Evolutionary conservation across 2,113 vertebrate species (phyloP).

Genomic region (Oreochromis niloticus): DNA sequence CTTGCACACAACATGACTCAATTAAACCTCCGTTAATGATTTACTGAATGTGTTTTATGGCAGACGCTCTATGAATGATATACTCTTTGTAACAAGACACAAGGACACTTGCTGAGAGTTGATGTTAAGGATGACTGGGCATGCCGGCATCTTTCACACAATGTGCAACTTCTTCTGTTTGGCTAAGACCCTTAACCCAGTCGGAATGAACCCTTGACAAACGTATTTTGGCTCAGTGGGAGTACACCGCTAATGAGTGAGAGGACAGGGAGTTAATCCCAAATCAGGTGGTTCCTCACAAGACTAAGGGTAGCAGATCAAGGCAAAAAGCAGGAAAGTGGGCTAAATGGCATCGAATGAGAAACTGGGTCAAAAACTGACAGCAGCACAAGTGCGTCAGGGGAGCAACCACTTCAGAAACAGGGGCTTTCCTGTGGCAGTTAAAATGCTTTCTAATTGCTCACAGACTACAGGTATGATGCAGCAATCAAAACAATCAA

Average conservation of each 20-base stretch:
- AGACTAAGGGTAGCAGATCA: conserved; percentile 59
- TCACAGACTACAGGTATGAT: background rate
- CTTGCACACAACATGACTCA: background rate
- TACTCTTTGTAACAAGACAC: background rate
- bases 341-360: conserved; percentile 49
- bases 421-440: conserved; percentile 64
- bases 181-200: background rate
- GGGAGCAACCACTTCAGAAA: conserved; percentile 35
- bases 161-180: background rate
- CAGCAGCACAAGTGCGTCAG: conserved; percentile 48
- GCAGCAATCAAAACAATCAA: background rate
- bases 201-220: background rate
- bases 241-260: conserved; percentile 17
- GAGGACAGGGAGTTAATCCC: conserved; percentile 66
- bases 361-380: conserved; percentile 53
- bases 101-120: background rate
- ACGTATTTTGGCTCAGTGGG: conserved; percentile 9
- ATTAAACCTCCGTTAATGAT: background rate
- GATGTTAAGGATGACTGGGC: conserved; percentile 8
- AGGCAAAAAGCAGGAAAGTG: conserved; percentile 3
- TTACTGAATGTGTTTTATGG: background rate
- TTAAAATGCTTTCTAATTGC: conserved; percentile 34
- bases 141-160: conserved; percentile 11
- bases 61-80: background rate
- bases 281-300: conserved; percentile 80